Base-by-base conservation (phyloP, 2,888 invertebrate species). In the Punctoribates punctum region DNA sequence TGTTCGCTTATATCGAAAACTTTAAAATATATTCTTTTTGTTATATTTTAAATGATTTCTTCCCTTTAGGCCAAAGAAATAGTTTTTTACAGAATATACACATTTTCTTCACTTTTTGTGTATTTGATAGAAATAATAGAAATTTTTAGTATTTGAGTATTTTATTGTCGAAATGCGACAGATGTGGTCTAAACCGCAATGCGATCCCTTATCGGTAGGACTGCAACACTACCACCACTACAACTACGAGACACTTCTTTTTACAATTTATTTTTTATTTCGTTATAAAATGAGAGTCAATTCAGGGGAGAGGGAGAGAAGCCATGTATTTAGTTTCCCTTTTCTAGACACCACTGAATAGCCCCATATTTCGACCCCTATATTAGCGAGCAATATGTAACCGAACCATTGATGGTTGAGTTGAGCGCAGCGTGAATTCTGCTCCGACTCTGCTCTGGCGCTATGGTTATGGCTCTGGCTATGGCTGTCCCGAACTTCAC, bases 301-400 rank as follows among this genome's bases (percentile, higher is more conserved):
- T 34, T 34, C n/a, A 42, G 70, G 23, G 42, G 25, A 46, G 42
- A 34, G 67, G 17, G 67, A 38, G 67, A 29, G 8, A 62, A 38
- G 20, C 42, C 23, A 42, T 70, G 70, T 20, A 70, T 70, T 62
- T 42, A 65, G 65, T 38, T 70, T 46, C 46, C 70, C 70, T 4
- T 9, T 42, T 46, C 13, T 3, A 57, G 8, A 20, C 23, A 20
- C 23, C 57, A 29, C 34, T 17, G 9, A n/a, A 6, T 20, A 46
- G 15, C 38, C 23, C 70, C 70, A 11, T 46, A 42, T 6, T 70
- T 70, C 25, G 11, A n/a, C 70, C 70, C 70, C 38, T 70, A 70
- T 70, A 70, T 70, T 70, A 73, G 57, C 23, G 73, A 57, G 57
- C 73, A 73, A 73, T 73, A 73, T 73, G 73, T 73, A 73, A 73